These are phyloP conservation scores for Choristoneura fumiferana DNA, from an alignment of 1,140 invertebrate genomes.

Conservation along the genomic window DNA sequence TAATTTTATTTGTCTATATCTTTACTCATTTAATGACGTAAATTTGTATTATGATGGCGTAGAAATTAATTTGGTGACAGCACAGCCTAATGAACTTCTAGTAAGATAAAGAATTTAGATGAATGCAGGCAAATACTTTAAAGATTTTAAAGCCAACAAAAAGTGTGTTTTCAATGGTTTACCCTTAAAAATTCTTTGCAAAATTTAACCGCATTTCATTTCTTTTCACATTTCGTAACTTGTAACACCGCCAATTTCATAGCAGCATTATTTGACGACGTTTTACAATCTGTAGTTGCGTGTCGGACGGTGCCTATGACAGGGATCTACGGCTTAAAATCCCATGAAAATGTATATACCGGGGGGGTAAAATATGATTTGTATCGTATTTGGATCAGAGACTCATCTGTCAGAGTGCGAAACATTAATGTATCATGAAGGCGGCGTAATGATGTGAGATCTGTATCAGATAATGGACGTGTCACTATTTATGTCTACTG, in stretches of 20 bases:
- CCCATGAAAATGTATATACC: conserved; percentile 31
- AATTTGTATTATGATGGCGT: too few relatives aligned
- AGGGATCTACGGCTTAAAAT: conserved; percentile 31
- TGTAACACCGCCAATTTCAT: conserved; percentile 25
- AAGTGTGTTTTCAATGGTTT: neutral
- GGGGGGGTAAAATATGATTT: conserved; percentile 47
- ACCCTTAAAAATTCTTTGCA: too few relatives aligned
- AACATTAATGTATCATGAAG: conserved; percentile 77
- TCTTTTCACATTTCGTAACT: neutral
- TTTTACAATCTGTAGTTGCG: conserved; percentile 36
- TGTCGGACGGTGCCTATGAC: conserved; percentile 22
- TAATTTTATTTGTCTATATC: too few relatives aligned
- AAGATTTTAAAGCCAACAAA: too few relatives aligned
- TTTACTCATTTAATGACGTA: too few relatives aligned
- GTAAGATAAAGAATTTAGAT: neutral
- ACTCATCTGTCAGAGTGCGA: conserved; percentile 65
- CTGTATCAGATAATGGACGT: conserved; percentile 73
- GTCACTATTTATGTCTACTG: conserved; percentile 54
- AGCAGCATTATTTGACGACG: conserved; percentile 52
- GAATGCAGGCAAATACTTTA: neutral
- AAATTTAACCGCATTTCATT: neutral
- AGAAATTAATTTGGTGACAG: too few relatives aligned
- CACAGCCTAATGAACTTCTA: neutral
- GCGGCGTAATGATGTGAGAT: conserved; percentile 51
- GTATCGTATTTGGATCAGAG: conserved; percentile 56